phyloP scores from a whole-genome alignment of 2,888 invertebrate species.

The Scaptomyza cyrtandrae region DNA sequence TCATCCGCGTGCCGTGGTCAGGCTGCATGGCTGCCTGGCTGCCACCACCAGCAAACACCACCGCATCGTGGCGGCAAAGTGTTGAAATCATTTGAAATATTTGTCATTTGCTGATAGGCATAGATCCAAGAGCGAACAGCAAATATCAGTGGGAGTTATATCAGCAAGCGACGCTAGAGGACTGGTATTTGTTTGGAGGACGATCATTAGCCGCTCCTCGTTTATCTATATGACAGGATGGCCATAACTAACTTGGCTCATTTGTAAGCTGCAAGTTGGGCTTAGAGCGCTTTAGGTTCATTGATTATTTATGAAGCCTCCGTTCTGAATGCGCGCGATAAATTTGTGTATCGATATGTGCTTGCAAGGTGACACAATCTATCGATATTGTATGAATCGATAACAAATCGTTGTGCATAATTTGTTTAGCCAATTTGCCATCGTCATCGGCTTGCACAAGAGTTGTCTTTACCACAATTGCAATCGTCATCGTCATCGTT shows the following conservation, averaged over 20 bases:
- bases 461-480: neutral
- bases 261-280: slow-evolving; percentile 56
- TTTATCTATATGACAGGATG: slow-evolving; percentile 73
- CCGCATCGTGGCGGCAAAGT: slow-evolving; percentile 64
- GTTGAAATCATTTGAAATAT: slow-evolving; percentile 82
- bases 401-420: neutral
- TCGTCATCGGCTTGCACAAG: neutral
- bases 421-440: neutral
- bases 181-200: slow-evolving; percentile 10
- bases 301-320: slow-evolving; percentile 50
- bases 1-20: slow-evolving; percentile 48
- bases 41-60: slow-evolving; percentile 1
- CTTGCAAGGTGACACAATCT: slow-evolving; percentile 19
- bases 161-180: neutral
- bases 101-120: slow-evolving; percentile 75
- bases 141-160: slow-evolving; percentile 17
- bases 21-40: neutral
- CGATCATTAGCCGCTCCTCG: slow-evolving; percentile 54
- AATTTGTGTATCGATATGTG: slow-evolving; percentile 57
- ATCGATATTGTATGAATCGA: neutral
- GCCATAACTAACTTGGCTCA: slow-evolving; percentile 65
- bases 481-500: slow-evolving; percentile 18
- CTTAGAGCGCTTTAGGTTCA: neutral
- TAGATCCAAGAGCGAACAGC: neutral
- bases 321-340: slow-evolving; percentile 32